Conservation (phyloP, 2,888 invertebrate species). For the Stenoptilia bipunctidactyla region DNA sequence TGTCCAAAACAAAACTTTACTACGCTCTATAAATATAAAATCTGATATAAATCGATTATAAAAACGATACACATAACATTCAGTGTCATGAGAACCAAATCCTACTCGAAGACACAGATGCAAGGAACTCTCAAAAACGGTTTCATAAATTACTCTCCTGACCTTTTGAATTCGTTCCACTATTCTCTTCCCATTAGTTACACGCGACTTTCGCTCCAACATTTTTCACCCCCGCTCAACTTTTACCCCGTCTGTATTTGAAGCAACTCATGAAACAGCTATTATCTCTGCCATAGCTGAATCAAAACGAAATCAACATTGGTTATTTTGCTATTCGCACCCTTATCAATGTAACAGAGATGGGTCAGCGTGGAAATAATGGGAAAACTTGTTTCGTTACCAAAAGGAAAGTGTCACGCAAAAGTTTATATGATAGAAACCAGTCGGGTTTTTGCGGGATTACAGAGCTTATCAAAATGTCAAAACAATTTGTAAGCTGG, state of each 20-base stretch:
- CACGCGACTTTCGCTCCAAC: slow-evolving; percentile 26
- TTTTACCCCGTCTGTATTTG: slow-evolving; percentile 23
- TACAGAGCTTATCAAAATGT: slow-evolving; percentile 4
- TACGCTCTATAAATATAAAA: no score
- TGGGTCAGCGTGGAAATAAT: slow-evolving; percentile 35
- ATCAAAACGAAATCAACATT: slow-evolving; percentile 66
- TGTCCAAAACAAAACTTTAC: no score
- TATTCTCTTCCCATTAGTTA: slow-evolving; percentile 35
- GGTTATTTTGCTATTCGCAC: slow-evolving; percentile 53
- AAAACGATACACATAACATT: background rate
- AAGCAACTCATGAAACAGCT: slow-evolving; percentile 49
- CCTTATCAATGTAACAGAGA: slow-evolving; percentile 46
- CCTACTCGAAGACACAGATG: no score
- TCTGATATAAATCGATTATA: background rate
- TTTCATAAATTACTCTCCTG: slow-evolving; percentile 3
- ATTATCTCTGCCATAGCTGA: slow-evolving; percentile 50
- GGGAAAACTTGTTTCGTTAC: slow-evolving; percentile 19
- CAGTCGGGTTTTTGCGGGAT: slow-evolving; percentile 12
- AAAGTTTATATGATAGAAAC: slow-evolving; percentile 8
- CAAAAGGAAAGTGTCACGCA: slow-evolving; percentile 7
- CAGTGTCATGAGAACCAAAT: no score
- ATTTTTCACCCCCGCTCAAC: slow-evolving; percentile 28
- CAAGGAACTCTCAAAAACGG: slow-evolving; percentile 1
- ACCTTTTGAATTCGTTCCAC: slow-evolving; percentile 25
- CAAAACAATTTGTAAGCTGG: slow-evolving; percentile 11